Percentiles rank a stretch among this genome's conserved stretches.
phyloP scores from a whole-genome alignment of 2,888 invertebrate genomes.

The Diploptera punctata region DNA sequence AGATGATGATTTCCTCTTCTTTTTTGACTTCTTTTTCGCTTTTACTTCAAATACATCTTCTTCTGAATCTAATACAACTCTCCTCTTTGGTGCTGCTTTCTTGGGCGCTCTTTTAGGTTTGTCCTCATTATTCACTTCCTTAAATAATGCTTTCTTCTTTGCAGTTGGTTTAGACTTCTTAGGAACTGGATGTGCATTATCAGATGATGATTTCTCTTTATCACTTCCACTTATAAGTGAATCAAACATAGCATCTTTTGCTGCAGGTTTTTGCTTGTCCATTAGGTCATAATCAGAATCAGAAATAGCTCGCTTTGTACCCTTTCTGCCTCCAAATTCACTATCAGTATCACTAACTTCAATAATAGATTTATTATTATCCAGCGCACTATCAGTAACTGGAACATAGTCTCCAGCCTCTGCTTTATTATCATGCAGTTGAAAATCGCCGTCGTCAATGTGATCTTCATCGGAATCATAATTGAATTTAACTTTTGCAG shows the following conservation, averaged over 20 bases:
- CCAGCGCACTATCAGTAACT: constrained; percentile 13
- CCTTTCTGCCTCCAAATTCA: constrained; percentile 34
- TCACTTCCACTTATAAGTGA: constrained; percentile 30
- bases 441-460: constrained; percentile 34
- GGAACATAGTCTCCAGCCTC: constrained; percentile 30
- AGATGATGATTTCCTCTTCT: background rate
- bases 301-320: constrained; percentile 9
- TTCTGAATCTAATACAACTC: constrained; percentile 44
- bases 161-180: too few species aligned
- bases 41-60: constrained; percentile 38
- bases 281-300: constrained; percentile 4
- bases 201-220: background rate
- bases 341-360: constrained; percentile 40
- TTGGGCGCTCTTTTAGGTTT: constrained; percentile 18
- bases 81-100: constrained; percentile 37
- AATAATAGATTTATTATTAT: background rate
- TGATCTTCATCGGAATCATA: constrained; percentile 45
- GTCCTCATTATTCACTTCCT: background rate
- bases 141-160: constrained; percentile 10
- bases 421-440: constrained; percentile 39
- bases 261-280: background rate
- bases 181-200: too few species aligned
- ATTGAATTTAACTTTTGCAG: constrained; percentile 40
- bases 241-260: constrained; percentile 39
- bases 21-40: constrained; percentile 38